phyloP scores from a whole-genome alignment of 2,113 vertebrate genomes.

The Neoarius graeffei region DNA sequence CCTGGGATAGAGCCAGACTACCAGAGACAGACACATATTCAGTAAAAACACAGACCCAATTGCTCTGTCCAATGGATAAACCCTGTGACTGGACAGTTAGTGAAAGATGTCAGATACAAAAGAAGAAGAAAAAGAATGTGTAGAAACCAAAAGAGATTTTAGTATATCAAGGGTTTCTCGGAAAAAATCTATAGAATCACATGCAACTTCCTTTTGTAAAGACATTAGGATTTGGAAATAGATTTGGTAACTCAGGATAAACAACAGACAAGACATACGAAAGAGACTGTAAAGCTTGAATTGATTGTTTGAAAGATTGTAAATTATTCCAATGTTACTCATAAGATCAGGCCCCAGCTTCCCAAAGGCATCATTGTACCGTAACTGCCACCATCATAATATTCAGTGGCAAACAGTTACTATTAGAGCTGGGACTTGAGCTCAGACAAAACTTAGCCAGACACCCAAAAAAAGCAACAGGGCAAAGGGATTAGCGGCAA shows the following conservation, averaged over 20 bases:
- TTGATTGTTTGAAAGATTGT: not conserved
- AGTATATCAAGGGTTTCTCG: slow-evolving; percentile 41
- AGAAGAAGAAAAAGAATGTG: slow-evolving; percentile 19
- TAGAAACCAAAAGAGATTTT: slow-evolving; percentile 27
- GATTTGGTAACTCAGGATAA: not conserved
- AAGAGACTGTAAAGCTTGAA: not conserved
- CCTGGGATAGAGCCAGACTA: slow-evolving; percentile 56
- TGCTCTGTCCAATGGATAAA: slow-evolving; percentile 30
- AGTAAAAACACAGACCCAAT: slow-evolving; percentile 60
- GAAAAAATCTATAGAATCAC: slow-evolving; percentile 23
- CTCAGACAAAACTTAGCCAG: too few species aligned
- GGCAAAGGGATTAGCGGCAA: too few species aligned
- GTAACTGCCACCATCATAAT: not conserved
- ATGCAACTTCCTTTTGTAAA: not conserved
- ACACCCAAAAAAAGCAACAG: too few species aligned
- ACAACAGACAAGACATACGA: not conserved
- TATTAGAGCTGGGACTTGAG: too few species aligned
- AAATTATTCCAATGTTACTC: not conserved
- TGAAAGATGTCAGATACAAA: slow-evolving; percentile 46
- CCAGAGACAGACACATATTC: slow-evolving; percentile 58
- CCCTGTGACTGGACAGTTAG: slow-evolving; percentile 9
- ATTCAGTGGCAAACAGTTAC: too few species aligned
- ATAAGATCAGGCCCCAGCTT: not conserved
- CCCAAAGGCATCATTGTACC: not conserved
- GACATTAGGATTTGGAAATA: not conserved